A percentile compares a stretch with the other conserved stretches of the same genome.
Conservation (phyloP, 2,113 vertebrate genomes). For the Sardina pilchardus region DNA sequence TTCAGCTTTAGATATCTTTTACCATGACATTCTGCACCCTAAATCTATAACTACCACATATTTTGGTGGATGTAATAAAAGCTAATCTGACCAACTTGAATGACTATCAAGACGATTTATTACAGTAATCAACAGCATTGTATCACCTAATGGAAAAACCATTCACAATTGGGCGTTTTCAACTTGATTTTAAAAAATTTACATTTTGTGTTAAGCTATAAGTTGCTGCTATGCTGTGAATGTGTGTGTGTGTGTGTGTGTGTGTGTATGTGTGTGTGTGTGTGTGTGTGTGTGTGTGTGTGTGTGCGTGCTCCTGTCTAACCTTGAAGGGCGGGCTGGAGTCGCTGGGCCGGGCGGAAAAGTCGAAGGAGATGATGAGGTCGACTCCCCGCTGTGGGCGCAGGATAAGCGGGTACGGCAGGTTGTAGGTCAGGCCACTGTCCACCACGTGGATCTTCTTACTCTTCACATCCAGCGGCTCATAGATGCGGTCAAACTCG, state of each 20-base stretch:
- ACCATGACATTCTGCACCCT: too few relatives aligned
- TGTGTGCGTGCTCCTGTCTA: conserved; percentile 38
- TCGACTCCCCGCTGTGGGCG: conserved; percentile 86
- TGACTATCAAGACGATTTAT: too few relatives aligned
- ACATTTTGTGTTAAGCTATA: too few relatives aligned
- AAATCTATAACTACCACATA: too few relatives aligned
- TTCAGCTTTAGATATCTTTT: too few relatives aligned
- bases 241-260: neutral
- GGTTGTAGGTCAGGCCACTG: conserved; percentile 94
- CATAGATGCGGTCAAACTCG: conserved; percentile 94
- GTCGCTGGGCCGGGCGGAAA: conserved; percentile 92
- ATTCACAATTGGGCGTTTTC: too few relatives aligned
- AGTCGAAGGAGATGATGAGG: conserved; percentile 96
- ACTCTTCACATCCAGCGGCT: conserved; percentile 96
- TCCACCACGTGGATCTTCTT: conserved; percentile 98
- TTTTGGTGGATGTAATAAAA: too few relatives aligned
- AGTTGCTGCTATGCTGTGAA: neutral
- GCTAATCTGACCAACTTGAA: too few relatives aligned
- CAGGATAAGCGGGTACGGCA: conserved; percentile 90
- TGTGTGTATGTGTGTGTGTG: neutral
- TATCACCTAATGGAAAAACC: too few relatives aligned
- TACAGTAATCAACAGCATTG: too few relatives aligned
- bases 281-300: neutral
- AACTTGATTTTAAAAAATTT: too few relatives aligned
- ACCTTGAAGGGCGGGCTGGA: conserved; percentile 97